These are phyloP conservation scores for Sphyrna mokarran DNA, from an alignment of 2,113 vertebrate genomes.

Conservation along the genomic window DNA sequence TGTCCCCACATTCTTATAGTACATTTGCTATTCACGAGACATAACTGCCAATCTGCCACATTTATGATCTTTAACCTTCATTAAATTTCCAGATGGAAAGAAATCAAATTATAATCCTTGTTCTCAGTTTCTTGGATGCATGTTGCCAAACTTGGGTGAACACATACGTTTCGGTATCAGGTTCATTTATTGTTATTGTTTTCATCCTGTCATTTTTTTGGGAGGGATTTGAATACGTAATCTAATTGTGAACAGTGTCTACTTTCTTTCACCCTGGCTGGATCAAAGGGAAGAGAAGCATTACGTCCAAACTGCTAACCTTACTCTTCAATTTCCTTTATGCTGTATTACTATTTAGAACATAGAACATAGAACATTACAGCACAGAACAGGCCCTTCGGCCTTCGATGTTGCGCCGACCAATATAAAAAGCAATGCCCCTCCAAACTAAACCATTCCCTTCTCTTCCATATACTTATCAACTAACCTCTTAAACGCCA, in stretches of 20 bases:
- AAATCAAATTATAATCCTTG: conserved; percentile 5
- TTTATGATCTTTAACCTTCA: background rate
- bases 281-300: background rate
- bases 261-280: background rate
- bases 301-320: background rate
- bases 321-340: background rate
- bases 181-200: background rate
- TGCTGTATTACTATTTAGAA: background rate
- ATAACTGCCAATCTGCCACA: background rate
- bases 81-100: background rate
- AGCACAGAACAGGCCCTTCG: no score
- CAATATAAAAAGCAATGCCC: no score
- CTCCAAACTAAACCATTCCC: no score
- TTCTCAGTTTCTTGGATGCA: background rate
- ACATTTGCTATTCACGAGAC: background rate
- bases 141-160: background rate
- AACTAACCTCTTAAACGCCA: no score
- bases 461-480: no score
- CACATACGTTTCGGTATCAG: background rate
- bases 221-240: background rate
- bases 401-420: no score
- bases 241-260: background rate
- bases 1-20: background rate
- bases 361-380: no score
- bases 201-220: background rate